These are phyloP conservation scores for Micrasema longulum DNA, from an alignment of 1,140 invertebrate species.

Conservation along the genomic window DNA sequence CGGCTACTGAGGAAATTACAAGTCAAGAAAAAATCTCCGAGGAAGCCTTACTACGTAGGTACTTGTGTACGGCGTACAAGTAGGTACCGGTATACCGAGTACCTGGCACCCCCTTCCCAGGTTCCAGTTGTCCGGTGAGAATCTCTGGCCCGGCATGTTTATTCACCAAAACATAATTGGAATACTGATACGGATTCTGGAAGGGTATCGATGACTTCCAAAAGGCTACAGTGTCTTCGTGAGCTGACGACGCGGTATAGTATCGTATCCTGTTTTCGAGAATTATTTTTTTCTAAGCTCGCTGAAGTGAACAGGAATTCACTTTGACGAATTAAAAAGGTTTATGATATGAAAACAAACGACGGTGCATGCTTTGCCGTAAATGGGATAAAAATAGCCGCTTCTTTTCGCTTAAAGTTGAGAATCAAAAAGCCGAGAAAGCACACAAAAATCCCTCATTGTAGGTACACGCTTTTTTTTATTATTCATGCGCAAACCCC, in stretches of 20 bases:
- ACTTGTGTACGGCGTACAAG: too few relatives aligned
- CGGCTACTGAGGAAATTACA: constrained; percentile 41
- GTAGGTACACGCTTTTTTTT: too few relatives aligned
- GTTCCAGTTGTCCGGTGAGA: neutral
- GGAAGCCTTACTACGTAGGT: constrained; percentile 34
- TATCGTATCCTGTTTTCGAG: too few relatives aligned
- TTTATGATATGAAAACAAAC: too few relatives aligned
- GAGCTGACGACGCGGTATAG: too few relatives aligned
- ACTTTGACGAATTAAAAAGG: neutral
- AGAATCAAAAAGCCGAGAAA: too few relatives aligned
- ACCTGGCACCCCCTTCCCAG: neutral
- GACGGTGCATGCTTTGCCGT: too few relatives aligned
- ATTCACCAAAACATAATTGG: constrained; percentile 39
- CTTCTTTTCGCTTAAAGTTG: too few relatives aligned
- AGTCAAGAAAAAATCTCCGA: constrained; percentile 41
- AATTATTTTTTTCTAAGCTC: neutral
- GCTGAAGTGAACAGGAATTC: neutral
- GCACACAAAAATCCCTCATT: too few relatives aligned
- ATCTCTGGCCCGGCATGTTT: constrained; percentile 29
- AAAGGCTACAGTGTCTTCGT: constrained; percentile 1
- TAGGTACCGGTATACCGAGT: neutral
- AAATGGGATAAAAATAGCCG: too few relatives aligned
- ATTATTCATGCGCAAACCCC: too few relatives aligned
- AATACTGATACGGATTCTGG: constrained; percentile 40
- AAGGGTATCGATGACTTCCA: constrained; percentile 26